Evolutionary conservation across 1,140 invertebrate species (phyloP), one percentile per base, ranked within the genome.

Genomic region (Drosophila burlai): DNA sequence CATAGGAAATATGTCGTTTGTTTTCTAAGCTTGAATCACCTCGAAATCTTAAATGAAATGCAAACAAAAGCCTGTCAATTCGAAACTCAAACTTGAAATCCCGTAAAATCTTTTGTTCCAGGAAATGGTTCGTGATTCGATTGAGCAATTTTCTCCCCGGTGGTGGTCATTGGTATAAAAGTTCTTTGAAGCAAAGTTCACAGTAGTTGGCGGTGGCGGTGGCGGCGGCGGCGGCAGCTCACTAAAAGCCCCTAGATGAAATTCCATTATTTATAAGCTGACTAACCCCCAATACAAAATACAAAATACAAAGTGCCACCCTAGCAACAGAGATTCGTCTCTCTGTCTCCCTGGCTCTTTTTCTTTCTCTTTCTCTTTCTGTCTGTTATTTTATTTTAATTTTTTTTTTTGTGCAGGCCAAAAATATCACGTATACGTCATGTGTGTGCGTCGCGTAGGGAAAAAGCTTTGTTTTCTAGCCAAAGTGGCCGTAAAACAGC

Each of bases 341-440:
- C 34, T 34, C 24, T 26, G n/a, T 59, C 11, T 24, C 36, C 3
- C 63, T 40, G 21, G 6, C 60, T 54, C 38, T 36, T 18, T 52
- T 16, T 16, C 5, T 50, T 18, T 31, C n/a, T 50, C 26, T 36
- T 24, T 63, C 16, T 16, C 52, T 50, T 6, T 34, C 18, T 67
- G n/a, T 55, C 4, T 46, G 29, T 15, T 15, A 31, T 31, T 38
- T 3, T 18, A 2, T 2, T 47, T 38, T 31, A 5, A 3, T 4
- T 26, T 50, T 31, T 31, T 5, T 7, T 1, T 31, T 7, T 50
- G 38, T 24, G 29, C 55, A 49, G 45, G 67, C 67, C 71, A 73
- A 73, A 73, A 73, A 73, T 73, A 73, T 73, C 55, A 45, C 71
- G 71, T 73, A 73, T 73, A 73, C 71, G 71, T 73, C 71, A 73